Evolutionary conservation across 2,113 vertebrate genomes (phyloP), one percentile per base, ranked within the genome.

Genomic region (Cyanoderma ruficeps): DNA sequence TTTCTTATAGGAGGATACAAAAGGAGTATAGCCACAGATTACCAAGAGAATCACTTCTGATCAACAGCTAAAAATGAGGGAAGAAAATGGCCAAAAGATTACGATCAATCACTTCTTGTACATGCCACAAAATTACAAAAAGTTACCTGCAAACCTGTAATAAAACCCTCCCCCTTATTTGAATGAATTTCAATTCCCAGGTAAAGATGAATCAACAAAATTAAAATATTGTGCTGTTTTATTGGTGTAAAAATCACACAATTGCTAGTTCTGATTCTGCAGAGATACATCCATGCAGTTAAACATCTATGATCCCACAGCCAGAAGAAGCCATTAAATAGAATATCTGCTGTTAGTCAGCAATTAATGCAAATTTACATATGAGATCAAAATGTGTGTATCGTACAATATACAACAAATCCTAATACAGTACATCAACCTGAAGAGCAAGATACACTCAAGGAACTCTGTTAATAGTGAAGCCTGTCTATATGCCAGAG

Each of bases 201-300:
- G 88, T 93, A 87, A 97, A 97, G 93, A 96, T 96, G 93, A 97
- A 97, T 95, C 82, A 95, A 96, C 89, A 96, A 91, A 97, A 96
- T 98, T 98, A 99, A 99, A 99, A 99, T 99, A 98, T 97, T 99
- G 98, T 98, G 98, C 98, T 98, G 96, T 98, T 99, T 99, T 99
- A 99, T 99, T 99, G 98, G 97, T 99, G 98, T 99, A 99, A 99
- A 99, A 99, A 98, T 98, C 98, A 99, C 98, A 99, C 98, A 98
- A 97, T 97, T 98, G 98, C 98, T 99, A 99, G 98, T 99, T 98
- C 98, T 97, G 97, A 98, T 98, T 99, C 98, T 99, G 98, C 98
- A 98, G 98, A 98, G 98, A 99, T 98, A 98, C 98, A 98, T 98
- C 98, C 98, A 98, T 99, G 98, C 98, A 99, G 98, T 98, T 99